Base-by-base conservation (phyloP, 2,797 vertebrate species). In the Cynopterus sphinx region DNA sequence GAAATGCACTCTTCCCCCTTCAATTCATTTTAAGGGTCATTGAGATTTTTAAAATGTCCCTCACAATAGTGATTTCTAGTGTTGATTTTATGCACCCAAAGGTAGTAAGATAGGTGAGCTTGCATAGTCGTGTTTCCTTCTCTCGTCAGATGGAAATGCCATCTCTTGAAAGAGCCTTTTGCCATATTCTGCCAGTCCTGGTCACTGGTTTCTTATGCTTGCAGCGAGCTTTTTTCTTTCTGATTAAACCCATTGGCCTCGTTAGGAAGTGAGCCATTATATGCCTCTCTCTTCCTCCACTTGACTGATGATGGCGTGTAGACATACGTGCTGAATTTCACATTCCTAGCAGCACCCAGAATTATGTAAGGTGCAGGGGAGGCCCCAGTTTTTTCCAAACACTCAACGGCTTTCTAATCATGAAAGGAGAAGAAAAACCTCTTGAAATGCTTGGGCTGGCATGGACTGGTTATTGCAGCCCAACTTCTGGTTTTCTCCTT, bases 11-110 rank as follows among this genome's bases (percentile, higher is more conserved):
- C 79, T 86, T 1, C n/a, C 31, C 49, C 10, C 57, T 89, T 95
- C 0, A 10, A 91, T 90, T 96, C 97, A 96, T 95, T 97, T 95
- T 97, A 94, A 96, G 90, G 75, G 89, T 95, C 81, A 84, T 39
- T 86, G 78, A 85, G 92, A 92, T 95, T 90, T 90, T 96, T 33
- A 90, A 93, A 93, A 94, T 94, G 83, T 33, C 26, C 46, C 68
- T 57, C 51, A 26, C 36, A 33, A 57, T 61, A 75, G 71, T 88
- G 91, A 75, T 82, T 92, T 77, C 90, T 51, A 65, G 85, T 9
- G 1, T n/a, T 79, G 85, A 43, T 43, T 57, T 41, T 82, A 43
- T 49, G 61, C 65, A 68, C 26, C 41, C 43, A 57, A 63, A 87
- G 57, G 79, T 59, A 68, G 88, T 59, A 55, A 49, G 55, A 28